Evolutionary conservation across 2,113 vertebrate species (phyloP), one percentile per base, ranked within the genome.

Genomic region (Pollimyrus isidori): DNA sequence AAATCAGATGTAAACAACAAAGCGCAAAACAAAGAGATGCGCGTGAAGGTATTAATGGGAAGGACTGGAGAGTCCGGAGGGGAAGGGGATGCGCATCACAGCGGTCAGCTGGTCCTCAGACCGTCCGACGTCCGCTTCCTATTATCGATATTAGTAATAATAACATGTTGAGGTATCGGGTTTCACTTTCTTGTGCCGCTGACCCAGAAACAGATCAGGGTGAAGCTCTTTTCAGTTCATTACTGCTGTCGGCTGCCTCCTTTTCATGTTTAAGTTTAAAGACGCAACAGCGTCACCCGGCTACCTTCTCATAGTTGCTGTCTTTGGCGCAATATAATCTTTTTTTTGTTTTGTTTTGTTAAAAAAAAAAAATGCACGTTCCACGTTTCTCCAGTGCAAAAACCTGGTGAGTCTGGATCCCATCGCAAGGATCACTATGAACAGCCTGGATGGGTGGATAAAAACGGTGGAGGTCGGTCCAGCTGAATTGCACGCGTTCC

Each of bases 1-100:
- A 53, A 30, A 53, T 86, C 85, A 86, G 85, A n/a, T 86, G 45
- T 48, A 86, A 86, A 52, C 46, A 86, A 53, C 30, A 46, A 86
- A 15, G 11, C n/a, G 17, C 48, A 53, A 53, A 86, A 45, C 26
- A 50, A 53, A 7, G 42, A 17, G 3, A 50, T 30, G 48, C 85
- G 19, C 7, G 49, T 7, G 23, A 2, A 46, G n/a, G 21, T 9
- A 52, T 30, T n/a, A 2, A n/a, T n/a, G n/a, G n/a, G n/a, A n/a
- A n/a, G n/a, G n/a, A n/a, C n/a, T n/a, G n/a, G n/a, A n/a, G n/a
- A n/a, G n/a, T n/a, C n/a, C n/a, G 35, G 35, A 1, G 35, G 45
- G 82, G 42, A 17, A 4, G 45, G 80, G 42, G 76, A 42, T 1
- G 19, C 7, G 5, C 4, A 82, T 17, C 4, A 19, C 39, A 45